Conservation (phyloP, 23 tunicate genomes). For the Trididemnum nubilum region DNA sequence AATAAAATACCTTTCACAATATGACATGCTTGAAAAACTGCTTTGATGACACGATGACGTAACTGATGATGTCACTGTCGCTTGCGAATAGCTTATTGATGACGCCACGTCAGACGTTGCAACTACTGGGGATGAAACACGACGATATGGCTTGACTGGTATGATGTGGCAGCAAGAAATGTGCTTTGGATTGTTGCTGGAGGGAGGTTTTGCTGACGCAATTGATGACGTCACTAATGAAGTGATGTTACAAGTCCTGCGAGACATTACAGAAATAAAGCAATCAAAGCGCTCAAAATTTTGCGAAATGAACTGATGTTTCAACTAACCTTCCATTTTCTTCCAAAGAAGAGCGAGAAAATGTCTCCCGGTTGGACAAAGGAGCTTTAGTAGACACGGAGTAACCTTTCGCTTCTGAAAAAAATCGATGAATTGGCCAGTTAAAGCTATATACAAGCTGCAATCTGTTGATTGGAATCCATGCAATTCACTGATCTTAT, state of each 20-base stretch:
- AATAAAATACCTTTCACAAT: not conserved
- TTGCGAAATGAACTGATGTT: no score
- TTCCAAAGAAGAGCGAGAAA: no score
- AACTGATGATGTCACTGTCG: not conserved
- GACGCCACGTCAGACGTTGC: not conserved
- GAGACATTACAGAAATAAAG: not conserved
- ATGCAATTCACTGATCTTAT: no score
- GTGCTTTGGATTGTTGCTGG: not conserved
- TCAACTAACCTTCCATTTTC: no score
- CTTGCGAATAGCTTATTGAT: not conserved
- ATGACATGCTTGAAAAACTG: not conserved
- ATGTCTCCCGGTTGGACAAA: no score
- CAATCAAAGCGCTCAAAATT: no score
- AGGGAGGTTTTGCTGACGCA: not conserved
- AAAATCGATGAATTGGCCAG: no score
- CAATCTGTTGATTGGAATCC: no score
- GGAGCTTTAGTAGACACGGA: no score
- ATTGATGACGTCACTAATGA: constrained; percentile 14
- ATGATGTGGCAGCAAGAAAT: constrained; percentile 7
- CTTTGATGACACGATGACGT: not conserved
- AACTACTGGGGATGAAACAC: not conserved
- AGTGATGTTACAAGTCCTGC: not conserved
- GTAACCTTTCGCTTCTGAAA: no score
- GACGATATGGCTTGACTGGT: not conserved
- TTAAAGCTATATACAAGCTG: no score